These are phyloP conservation scores for Eupithecia centaureata DNA, from an alignment of 2,888 invertebrate genomes.

Conservation along the genomic window DNA sequence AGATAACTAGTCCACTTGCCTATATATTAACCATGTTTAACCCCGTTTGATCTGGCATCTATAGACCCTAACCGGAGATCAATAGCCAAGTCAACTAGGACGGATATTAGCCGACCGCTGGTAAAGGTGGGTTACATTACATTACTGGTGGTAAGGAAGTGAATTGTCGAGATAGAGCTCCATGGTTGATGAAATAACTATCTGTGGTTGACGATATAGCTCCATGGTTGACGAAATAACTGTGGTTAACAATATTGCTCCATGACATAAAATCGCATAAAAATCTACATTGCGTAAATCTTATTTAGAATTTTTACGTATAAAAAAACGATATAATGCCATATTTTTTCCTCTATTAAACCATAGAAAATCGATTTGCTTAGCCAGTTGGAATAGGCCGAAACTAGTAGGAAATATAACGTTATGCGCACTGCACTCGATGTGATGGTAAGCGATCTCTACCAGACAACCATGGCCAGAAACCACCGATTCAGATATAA, in stretches of 20 bases:
- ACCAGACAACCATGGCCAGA: neutral
- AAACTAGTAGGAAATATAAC: neutral
- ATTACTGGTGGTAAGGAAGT: neutral
- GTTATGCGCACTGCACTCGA: no score
- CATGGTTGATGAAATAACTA: neutral
- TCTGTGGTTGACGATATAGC: neutral
- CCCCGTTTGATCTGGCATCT: neutral
- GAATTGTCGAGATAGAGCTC: neutral
- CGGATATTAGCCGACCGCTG: neutral
- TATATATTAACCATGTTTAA: neutral
- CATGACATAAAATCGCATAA: no score
- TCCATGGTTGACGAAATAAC: neutral
- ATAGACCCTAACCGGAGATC: neutral
- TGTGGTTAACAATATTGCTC: no score
- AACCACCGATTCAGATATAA: slow-evolving; percentile 25
- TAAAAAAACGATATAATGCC: no score
- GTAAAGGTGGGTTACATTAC: neutral
- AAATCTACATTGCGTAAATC: no score
- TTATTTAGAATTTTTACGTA: no score
- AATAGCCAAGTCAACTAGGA: neutral
- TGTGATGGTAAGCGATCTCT: neutral
- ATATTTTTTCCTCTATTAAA: no score
- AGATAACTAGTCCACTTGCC: no score
- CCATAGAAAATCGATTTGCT: no score
- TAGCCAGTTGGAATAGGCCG: no score